Evolutionary conservation across 2,113 vertebrate species (phyloP).

Genomic region (Aplodontia rufa): DNA sequence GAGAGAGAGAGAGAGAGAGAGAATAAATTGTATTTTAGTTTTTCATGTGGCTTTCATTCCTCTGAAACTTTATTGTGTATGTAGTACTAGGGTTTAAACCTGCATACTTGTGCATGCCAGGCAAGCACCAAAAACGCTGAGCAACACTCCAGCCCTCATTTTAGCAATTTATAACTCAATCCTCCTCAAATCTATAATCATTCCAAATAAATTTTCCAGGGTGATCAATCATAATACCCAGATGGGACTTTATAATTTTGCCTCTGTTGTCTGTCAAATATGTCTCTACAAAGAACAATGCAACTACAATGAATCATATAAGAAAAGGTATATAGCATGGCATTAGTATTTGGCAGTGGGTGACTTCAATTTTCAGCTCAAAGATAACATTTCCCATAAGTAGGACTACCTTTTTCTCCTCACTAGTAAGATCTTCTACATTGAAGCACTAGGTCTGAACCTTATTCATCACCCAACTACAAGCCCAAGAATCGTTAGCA

Average conservation of each 20-base stretch:
- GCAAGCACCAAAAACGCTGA: too few species aligned
- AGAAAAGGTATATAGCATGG: background rate
- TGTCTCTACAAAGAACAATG: background rate
- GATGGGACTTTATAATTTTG: background rate
- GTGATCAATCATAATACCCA: background rate
- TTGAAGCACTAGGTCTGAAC: background rate
- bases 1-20: too few species aligned
- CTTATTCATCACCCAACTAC: background rate
- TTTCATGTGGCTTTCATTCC: too few species aligned
- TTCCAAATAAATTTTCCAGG: conserved; percentile 37
- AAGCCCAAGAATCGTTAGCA: background rate
- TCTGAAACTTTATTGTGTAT: too few species aligned
- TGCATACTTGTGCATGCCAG: too few species aligned
- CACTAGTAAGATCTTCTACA: background rate
- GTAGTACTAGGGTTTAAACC: too few species aligned
- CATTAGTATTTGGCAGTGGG: background rate
- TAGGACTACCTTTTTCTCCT: background rate
- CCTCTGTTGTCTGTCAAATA: background rate
- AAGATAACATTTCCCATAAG: background rate
- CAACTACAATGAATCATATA: background rate
- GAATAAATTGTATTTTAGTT: too few species aligned
- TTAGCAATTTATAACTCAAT: too few species aligned
- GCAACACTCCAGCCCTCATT: too few species aligned
- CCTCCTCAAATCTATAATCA: background rate
- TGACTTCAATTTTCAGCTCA: background rate